Base-by-base conservation (phyloP, 2,113 vertebrate species). In the Mustela lutreola region DNA sequence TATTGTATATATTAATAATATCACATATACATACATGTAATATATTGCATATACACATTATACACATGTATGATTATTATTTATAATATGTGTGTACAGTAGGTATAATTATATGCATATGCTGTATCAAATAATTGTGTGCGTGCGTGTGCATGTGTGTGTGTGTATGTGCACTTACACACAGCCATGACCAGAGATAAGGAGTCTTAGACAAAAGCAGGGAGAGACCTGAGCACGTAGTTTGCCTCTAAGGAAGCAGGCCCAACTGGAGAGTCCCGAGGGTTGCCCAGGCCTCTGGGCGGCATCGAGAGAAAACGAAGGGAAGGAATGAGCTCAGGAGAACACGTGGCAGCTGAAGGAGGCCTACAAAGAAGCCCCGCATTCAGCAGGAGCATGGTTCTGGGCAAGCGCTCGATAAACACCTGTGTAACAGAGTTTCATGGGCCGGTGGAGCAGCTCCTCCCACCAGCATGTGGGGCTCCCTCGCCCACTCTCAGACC, bases 401-500 rank as follows among this genome's bases (percentile, higher is more conserved):
- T 8, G 39, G 62, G 75, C 56, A 31, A 50, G 26, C 7, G 2
- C 16, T 79, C 42, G 10, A 2, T 26, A 50, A 24, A 4, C 11
- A 83, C 16, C 73, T 19, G 21, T 1, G 48, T 19, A 12, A 58
- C 3, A 22, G 70, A 11, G 33, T 50, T 60, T 56, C 33, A 19
- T 1, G 18, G 26, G 24, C 62, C 42, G 4, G 7, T 11, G 56
- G 0, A 18, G 63, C 39, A 67, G 28, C 71, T 22, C 21, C 62
- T 45, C 36, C 79, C 22, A 2, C 11, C 4, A 19, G 75, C 2
- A 1, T 0, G 0, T 11, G 26, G 33, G 16, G 8, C 33, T 53
- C 11, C 10, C 0, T 2, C 0, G 0, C 0, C 65, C 39, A 28
- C 58, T 3, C 1, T 3, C 33, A 39, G 83, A 22, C 21, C 26